Evolutionary conservation across 2,797 vertebrate genomes (phyloP), one percentile per base, ranked within the genome.

Genomic region (Macrochelys suwanniensis): DNA sequence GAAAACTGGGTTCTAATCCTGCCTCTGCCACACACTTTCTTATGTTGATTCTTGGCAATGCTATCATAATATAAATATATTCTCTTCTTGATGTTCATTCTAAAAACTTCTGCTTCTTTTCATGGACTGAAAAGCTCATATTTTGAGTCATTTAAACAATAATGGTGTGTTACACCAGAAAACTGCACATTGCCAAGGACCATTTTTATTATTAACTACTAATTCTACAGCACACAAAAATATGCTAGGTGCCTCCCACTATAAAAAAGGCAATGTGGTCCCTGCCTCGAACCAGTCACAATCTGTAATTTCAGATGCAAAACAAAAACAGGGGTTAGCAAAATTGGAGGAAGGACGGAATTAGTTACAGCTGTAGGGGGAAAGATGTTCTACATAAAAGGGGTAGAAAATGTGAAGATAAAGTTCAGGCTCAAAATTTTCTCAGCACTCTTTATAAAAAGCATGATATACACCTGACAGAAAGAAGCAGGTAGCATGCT

Each of bases 401-500:
- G 96, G 96, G 93, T 16, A 92, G 84, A 92, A 95, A 95, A 94
- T 54, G 37, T 89, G 84, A 51, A 95, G 90, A 94, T 94, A 90
- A 89, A 91, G 91, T 95, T 82, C 94, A 13, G 61, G 82, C 80
- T 90, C 90, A 94, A 94, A 94, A 94, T 95, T 94, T 61, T 95
- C 84, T 82, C 49, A 80, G 78, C 94, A 95, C 78, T 42, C 26
- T 0, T 89, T 89, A 80, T 59, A 80, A 57, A 87, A 87, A 94
- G 94, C 13, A 77, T 16, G 26, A 91, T 84, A 93, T 80, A 91
- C 88, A 84, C 71, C 56, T 37, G 93, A 87, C 42, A 82, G 89
- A 94, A 94, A 61, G 42, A 96, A 93, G 87, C 59, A 93, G 82
- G 65, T 88, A 68, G 82, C 0, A 0, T 89, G 82, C 19, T 95